Evolutionary conservation across 1,140 invertebrate genomes (phyloP).

Genomic region (Protaetia brevitarsis): DNA sequence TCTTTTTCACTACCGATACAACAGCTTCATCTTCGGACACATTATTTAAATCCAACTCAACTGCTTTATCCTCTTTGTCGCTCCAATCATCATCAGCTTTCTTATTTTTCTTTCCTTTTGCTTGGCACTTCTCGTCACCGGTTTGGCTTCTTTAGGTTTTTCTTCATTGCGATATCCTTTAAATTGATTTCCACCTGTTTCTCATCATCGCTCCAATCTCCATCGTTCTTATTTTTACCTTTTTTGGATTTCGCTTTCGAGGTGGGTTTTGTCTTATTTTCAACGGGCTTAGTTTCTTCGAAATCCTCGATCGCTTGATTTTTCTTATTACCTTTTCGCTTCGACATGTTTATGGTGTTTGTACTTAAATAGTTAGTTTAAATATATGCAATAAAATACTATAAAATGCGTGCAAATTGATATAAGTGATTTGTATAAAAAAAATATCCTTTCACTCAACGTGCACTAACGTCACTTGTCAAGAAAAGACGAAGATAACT

Average conservation of each 20-base stretch:
- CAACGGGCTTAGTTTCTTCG: slow-evolving; percentile 46
- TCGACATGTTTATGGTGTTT: slow-evolving; percentile 61
- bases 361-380: too few species aligned
- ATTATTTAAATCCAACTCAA: slow-evolving; percentile 41
- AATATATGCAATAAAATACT: not conserved
- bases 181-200: slow-evolving; percentile 25
- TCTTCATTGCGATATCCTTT: slow-evolving; percentile 6
- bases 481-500: too few species aligned
- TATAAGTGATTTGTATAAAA: too few species aligned
- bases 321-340: slow-evolving; percentile 62
- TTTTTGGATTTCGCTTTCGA: slow-evolving; percentile 50
- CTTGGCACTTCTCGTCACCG: slow-evolving; percentile 3
- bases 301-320: slow-evolving; percentile 58
- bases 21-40: slow-evolving; percentile 53
- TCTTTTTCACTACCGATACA: slow-evolving; percentile 50
- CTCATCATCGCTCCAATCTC: slow-evolving; percentile 50
- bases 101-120: slow-evolving; percentile 41
- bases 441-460: too few species aligned
- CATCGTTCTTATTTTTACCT: slow-evolving; percentile 49
- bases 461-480: too few species aligned
- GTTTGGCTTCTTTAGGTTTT: slow-evolving; percentile 5
- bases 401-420: not conserved
- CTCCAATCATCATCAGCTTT: slow-evolving; percentile 52
- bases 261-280: slow-evolving; percentile 53
- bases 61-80: slow-evolving; percentile 52